These are phyloP conservation scores for Pandemis heparana DNA, from an alignment of 2,888 invertebrate species.

Conservation along the genomic window DNA sequence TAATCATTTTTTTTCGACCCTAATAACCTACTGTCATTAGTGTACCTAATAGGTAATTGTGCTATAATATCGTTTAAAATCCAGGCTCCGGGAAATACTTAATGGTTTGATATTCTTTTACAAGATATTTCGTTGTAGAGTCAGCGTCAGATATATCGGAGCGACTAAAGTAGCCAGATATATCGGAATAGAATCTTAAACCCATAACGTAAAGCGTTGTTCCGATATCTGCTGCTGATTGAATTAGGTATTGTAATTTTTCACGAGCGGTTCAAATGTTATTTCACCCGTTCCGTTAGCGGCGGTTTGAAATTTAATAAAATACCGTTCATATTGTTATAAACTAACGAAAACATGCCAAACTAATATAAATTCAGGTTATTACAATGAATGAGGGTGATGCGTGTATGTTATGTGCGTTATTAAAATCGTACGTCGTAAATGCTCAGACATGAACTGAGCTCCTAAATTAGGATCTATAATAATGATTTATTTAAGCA, in stretches of 20 bases:
- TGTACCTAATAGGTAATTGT: too few relatives aligned
- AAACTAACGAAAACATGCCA: constrained; percentile 1
- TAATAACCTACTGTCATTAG: too few relatives aligned
- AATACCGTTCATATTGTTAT: not conserved
- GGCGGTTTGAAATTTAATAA: not conserved
- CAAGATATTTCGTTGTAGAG: not conserved
- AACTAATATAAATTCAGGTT: not conserved
- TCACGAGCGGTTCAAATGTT: not conserved
- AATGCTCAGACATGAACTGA: constrained; percentile 10
- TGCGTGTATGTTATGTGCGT: constrained; percentile 10
- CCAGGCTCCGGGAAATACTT: not conserved
- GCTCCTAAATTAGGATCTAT: not conserved
- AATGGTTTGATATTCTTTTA: not conserved
- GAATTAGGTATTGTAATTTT: not conserved
- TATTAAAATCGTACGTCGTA: constrained; percentile 18
- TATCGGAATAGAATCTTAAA: too few relatives aligned
- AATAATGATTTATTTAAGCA: constrained; percentile 3
- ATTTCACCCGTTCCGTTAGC: constrained; percentile 1
- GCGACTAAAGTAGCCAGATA: too few relatives aligned
- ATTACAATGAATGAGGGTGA: constrained; percentile 6
- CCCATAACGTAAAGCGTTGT: too few relatives aligned
- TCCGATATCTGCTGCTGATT: too few relatives aligned
- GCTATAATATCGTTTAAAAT: not conserved
- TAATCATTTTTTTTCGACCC: too few relatives aligned
- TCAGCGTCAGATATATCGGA: too few relatives aligned